phyloP scores from a whole-genome alignment of 1,140 invertebrate genomes.

The Drosophila miranda region DNA sequence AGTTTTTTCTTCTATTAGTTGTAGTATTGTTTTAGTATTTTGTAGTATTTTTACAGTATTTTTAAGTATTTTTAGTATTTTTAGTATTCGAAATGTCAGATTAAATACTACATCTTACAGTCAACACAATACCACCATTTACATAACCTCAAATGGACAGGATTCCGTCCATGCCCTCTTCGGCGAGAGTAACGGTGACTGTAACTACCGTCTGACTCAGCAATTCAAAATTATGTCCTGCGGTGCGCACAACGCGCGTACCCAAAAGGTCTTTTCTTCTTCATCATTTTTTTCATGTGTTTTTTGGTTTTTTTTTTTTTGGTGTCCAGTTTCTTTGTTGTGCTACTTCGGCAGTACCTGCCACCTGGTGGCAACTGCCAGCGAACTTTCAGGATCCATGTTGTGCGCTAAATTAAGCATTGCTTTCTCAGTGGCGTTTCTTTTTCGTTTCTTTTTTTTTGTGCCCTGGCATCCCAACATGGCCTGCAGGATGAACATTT shows the following conservation, averaged over 20 bases:
- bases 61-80: too few species aligned
- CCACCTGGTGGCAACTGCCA: constrained; percentile 25
- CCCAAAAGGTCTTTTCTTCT: not conserved
- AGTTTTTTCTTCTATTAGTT: too few species aligned
- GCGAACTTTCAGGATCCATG: constrained; percentile 56
- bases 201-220: constrained; percentile 34
- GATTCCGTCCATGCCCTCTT: too few species aligned
- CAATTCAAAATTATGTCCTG: constrained; percentile 74
- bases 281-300: too few species aligned
- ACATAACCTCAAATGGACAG: too few species aligned
- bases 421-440: constrained; percentile 38
- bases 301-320: constrained; percentile 30
- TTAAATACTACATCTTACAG: too few species aligned
- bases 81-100: too few species aligned
- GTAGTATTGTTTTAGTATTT: too few species aligned
- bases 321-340: constrained; percentile 4
- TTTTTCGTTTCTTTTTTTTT: constrained; percentile 15
- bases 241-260: constrained; percentile 51
- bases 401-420: constrained; percentile 78
- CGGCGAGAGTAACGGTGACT: not conserved
- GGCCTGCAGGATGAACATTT: constrained; percentile 61
- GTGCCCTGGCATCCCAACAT: constrained; percentile 4
- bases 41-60: too few species aligned
- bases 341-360: constrained; percentile 3
- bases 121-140: too few species aligned